phyloP scores from a whole-genome alignment of 2,797 vertebrate genomes.

The Setipinna tenuifilis region DNA sequence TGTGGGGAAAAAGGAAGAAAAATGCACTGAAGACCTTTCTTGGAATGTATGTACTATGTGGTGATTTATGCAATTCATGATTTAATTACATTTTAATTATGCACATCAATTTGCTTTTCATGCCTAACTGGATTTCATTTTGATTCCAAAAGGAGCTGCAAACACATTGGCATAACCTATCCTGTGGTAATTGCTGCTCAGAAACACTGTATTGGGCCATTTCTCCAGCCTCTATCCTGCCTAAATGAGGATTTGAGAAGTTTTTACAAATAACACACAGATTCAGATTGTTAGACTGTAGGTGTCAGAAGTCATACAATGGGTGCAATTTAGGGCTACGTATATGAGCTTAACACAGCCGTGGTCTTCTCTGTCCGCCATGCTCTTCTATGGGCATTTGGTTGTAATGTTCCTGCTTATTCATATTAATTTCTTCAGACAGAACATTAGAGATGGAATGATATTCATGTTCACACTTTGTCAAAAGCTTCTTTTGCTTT shows the following conservation, averaged over 20 bases:
- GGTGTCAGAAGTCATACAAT: background rate
- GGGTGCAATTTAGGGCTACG: no score
- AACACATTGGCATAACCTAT: background rate
- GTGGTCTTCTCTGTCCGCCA: no score
- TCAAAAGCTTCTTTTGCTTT: no score
- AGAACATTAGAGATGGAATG: no score
- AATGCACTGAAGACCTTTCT: background rate
- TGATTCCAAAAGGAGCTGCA: background rate
- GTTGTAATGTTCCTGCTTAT: no score
- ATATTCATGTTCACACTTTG: no score
- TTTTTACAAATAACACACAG: background rate
- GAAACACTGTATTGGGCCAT: background rate
- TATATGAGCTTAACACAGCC: no score
- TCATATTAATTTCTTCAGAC: no score
- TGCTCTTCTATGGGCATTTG: no score
- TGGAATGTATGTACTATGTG: background rate
- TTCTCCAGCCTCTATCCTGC: background rate
- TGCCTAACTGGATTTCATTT: background rate
- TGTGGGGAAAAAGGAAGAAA: background rate
- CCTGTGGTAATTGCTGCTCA: background rate
- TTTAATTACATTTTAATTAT: conserved; percentile 3
- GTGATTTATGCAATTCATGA: background rate
- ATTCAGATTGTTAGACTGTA: background rate
- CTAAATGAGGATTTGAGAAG: background rate
- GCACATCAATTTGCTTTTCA: background rate